Conservation (phyloP, 2,797 vertebrate species). For the Leptatherina wallacei region DNA sequence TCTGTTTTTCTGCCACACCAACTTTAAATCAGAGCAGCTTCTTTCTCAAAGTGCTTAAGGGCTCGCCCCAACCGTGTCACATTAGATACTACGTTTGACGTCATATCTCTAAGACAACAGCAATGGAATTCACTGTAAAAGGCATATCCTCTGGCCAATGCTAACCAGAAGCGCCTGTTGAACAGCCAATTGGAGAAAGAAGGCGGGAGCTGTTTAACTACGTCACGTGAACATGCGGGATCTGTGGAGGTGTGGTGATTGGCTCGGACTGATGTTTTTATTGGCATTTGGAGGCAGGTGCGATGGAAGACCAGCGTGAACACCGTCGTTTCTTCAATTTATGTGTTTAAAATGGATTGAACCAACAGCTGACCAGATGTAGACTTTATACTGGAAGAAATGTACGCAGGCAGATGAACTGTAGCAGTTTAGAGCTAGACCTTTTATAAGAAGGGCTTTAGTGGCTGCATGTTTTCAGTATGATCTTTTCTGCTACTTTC, state of each 20-base stretch:
- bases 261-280: constrained; percentile 40
- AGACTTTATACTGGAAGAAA: not conserved
- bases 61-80: constrained; percentile 48
- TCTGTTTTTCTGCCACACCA: not conserved
- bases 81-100: constrained; percentile 78
- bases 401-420: constrained; percentile 5
- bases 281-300: constrained; percentile 67
- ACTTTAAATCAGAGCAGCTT: constrained; percentile 20
- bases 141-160: constrained; percentile 69
- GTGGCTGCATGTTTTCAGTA: not conserved
- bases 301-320: constrained; percentile 2
- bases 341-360: constrained; percentile 2
- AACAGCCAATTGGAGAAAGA: constrained; percentile 65
- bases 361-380: not conserved
- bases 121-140: constrained; percentile 66
- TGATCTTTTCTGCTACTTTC: not conserved
- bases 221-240: constrained; percentile 77
- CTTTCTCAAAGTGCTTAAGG: constrained; percentile 30
- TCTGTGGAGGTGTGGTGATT: constrained; percentile 70
- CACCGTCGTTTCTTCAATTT: constrained; percentile 6
- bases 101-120: constrained; percentile 78
- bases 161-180: constrained; percentile 48
- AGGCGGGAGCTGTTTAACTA: constrained; percentile 40
- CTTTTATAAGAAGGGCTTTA: not conserved
- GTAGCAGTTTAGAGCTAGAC: not conserved